Evolutionary conservation across 2,113 vertebrate species (phyloP).

Genomic region (Onychorhynchus coronatus): DNA sequence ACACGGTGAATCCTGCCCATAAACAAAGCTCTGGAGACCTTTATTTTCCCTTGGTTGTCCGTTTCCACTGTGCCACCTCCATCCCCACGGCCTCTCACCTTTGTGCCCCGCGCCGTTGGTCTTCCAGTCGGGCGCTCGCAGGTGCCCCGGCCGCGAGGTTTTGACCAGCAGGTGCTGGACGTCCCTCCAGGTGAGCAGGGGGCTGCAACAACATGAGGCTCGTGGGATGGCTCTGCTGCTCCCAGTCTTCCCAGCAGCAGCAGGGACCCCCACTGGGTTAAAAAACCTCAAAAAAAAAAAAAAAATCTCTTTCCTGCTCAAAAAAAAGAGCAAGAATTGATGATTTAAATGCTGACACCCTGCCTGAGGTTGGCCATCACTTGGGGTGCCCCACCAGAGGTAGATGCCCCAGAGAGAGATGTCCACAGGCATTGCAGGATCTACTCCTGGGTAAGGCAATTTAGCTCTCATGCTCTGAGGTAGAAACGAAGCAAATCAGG

Average conservation of each 20-base stretch:
- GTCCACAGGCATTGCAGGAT: not conserved
- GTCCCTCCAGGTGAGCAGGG: slow-evolving; percentile 88
- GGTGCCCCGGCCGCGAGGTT: slow-evolving; percentile 85
- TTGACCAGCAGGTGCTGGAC: slow-evolving; percentile 91
- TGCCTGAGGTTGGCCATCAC: not conserved
- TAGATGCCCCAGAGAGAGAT: not conserved
- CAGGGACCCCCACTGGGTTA: not conserved
- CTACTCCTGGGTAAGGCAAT: not conserved
- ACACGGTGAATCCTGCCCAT: fast-evolving
- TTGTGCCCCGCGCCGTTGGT: slow-evolving; percentile 85
- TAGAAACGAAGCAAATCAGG: not conserved
- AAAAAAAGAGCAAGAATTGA: not conserved
- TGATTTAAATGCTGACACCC: not conserved
- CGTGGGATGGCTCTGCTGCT: not conserved
- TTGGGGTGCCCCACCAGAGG: not conserved
- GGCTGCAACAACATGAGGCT: slow-evolving; percentile 64
- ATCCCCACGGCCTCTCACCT: slow-evolving; percentile 63
- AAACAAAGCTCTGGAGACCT: not conserved
- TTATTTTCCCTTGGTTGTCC: not conserved
- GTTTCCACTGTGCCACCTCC: not conserved
- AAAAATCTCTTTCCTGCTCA: not conserved
- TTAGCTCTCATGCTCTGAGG: not conserved
- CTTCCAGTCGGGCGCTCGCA: slow-evolving; percentile 89
- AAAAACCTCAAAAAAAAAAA: not conserved
- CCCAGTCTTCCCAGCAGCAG: not conserved